These are phyloP conservation scores for Molossus alvarezi DNA, from an alignment of 2,797 vertebrate genomes.

Conservation along the genomic window DNA sequence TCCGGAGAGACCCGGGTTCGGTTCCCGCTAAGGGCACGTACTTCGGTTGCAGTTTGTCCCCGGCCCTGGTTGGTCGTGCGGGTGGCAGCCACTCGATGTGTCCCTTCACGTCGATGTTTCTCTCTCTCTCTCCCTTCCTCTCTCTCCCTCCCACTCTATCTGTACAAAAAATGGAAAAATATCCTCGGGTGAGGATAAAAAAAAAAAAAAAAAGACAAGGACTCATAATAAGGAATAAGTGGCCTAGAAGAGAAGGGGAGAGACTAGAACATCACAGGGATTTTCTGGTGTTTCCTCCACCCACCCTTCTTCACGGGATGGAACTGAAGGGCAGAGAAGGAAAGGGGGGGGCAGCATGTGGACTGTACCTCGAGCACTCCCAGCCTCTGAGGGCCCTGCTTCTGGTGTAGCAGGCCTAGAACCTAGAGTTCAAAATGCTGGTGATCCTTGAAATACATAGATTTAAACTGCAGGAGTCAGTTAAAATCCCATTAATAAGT, in stretches of 20 bases:
- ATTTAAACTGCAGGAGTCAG: neutral
- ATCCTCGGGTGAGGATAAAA: too few relatives aligned
- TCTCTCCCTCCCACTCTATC: too few relatives aligned
- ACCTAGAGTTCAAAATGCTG: neutral
- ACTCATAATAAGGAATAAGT: neutral
- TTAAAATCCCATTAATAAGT: neutral
- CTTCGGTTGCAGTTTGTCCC: too few relatives aligned
- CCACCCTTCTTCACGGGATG: neutral
- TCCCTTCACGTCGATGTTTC: too few relatives aligned
- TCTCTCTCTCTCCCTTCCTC: too few relatives aligned
- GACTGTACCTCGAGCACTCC: neutral
- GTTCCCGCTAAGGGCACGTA: too few relatives aligned
- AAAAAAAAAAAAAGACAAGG: slow-evolving; percentile 10
- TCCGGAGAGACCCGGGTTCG: too few relatives aligned
- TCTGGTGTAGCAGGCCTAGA: neutral
- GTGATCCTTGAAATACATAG: neutral
- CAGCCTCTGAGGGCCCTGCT: neutral
- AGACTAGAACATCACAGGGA: neutral
- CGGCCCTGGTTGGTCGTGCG: too few relatives aligned
- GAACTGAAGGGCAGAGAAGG: neutral
- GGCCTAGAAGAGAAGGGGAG: neutral
- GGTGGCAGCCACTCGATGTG: too few relatives aligned
- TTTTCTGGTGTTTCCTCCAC: neutral
- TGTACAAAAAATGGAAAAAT: too few relatives aligned
- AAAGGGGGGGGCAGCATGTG: neutral